Evolutionary conservation across 23 tunicate genomes (phyloP), one percentile per base, ranked within the genome.

Genomic region (Styela plicata): DNA sequence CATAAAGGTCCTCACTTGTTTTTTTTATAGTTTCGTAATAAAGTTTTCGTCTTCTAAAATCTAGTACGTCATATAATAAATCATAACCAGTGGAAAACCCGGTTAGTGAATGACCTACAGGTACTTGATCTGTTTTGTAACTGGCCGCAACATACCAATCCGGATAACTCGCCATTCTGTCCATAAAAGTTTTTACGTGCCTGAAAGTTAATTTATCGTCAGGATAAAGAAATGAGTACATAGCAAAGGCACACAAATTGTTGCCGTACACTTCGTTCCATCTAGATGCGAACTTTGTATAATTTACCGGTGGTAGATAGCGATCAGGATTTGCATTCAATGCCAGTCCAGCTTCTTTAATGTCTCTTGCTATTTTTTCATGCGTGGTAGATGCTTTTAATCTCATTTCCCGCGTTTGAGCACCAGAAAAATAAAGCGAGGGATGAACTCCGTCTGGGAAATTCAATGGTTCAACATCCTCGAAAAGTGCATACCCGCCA

Each of bases 261-360:
- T 96, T 96, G 34, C 99, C 99, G 66, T 96, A 96, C 30, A 96
- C 25, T 68, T 96, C 99, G 84, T 96, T 96, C 99, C 99, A 96
- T 1, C 84, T 31, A 18, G 94, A 70, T 2, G 80, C 91, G 65
- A 96, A 96, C 44, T 70, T 74, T 64, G 90, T 78, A 32, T 70
- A 69, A 19, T 87, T 82, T 69, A 86, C 69, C 3, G 99, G 99
- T 10, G 99, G 99, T 27, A 96, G 74, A 77, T 70, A 83, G 2
- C 52, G 24, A 18, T 74, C 77, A 0, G 89, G 80, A 7, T 86
- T 73, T 32, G 69, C 86, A 69, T 86, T 94, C 7, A 94, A 69
- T 2, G 70, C 82, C 36, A 34, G 78, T 69, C 95, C 94, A 19
- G 95, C 91, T 34, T 83, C 86, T 74, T 78, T 63, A 20, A 94